Conservation (phyloP, 2,113 vertebrate species). For the Cryptomyrus ogoouensis region DNA sequence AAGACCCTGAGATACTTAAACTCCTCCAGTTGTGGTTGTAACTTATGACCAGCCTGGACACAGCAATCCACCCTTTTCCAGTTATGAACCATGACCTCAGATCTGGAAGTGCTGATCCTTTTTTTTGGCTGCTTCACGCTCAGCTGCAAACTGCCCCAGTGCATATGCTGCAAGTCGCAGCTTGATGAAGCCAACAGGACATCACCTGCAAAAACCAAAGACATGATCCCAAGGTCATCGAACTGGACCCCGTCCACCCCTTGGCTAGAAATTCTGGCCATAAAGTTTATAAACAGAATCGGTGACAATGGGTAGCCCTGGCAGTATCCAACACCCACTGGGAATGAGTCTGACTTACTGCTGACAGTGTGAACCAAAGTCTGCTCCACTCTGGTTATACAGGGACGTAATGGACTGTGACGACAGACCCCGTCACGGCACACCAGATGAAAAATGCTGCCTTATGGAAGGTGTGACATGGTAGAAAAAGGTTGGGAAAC, state of each 20-base stretch:
- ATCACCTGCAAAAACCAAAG: not conserved
- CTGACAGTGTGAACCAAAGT: not conserved
- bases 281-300: not conserved
- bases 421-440: not conserved
- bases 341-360: not conserved
- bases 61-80: not conserved
- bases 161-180: not conserved
- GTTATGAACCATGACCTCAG: not conserved
- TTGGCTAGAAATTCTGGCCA: not conserved
- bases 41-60: not conserved
- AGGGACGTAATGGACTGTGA: not conserved
- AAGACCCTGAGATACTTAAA: not conserved
- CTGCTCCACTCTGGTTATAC: not conserved
- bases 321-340: not conserved
- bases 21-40: not conserved
- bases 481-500: not conserved
- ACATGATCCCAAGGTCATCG: not conserved
- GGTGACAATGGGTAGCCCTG: not conserved
- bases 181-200: not conserved
- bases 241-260: not conserved
- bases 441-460: not conserved
- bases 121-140: not conserved
- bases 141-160: not conserved
- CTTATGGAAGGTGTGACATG: not conserved
- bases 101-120: not conserved